Percentiles rank a stretch among this genome's conserved stretches.
Evolutionary conservation across 2,888 invertebrate species (phyloP).

Genomic region (Taenaris catops): DNA sequence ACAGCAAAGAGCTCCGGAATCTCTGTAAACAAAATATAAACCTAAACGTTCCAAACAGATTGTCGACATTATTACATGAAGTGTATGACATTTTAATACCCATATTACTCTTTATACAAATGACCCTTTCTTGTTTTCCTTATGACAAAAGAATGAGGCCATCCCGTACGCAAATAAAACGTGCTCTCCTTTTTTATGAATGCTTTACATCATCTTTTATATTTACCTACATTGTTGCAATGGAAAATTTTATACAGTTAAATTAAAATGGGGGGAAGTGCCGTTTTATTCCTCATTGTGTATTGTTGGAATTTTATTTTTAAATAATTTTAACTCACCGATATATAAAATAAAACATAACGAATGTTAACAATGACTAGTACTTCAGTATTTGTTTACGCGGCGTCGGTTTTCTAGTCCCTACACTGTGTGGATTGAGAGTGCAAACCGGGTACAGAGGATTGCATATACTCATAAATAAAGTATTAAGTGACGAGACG

Average conservation of each 20-base stretch:
- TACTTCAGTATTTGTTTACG: no score
- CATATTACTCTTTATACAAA: constrained; percentile 55
- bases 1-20: no score
- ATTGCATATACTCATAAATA: no score
- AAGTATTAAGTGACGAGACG: no score
- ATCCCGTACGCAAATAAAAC: constrained; percentile 46
- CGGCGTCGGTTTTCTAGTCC: no score
- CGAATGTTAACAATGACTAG: no score
- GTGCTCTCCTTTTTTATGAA: constrained; percentile 41
- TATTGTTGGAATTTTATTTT: no score
- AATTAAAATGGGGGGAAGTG: constrained; percentile 1
- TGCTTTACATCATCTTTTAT: constrained; percentile 18
- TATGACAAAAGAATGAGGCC: constrained; percentile 48
- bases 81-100: constrained; percentile 41
- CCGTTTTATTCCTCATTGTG: not conserved
- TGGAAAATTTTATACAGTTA: constrained; percentile 4
- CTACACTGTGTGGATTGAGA: no score
- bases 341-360: no score
- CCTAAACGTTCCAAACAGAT: constrained; percentile 3
- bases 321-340: no score
- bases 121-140: constrained; percentile 43
- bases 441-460: no score
- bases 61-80: constrained; percentile 6
- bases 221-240: constrained; percentile 8
- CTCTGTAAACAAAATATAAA: not conserved